A percentile compares a stretch with the other conserved stretches of the same genome.
These are phyloP conservation scores for Phytoseiulus persimilis DNA, from an alignment of 2,888 invertebrate species.

Conservation along the genomic window DNA sequence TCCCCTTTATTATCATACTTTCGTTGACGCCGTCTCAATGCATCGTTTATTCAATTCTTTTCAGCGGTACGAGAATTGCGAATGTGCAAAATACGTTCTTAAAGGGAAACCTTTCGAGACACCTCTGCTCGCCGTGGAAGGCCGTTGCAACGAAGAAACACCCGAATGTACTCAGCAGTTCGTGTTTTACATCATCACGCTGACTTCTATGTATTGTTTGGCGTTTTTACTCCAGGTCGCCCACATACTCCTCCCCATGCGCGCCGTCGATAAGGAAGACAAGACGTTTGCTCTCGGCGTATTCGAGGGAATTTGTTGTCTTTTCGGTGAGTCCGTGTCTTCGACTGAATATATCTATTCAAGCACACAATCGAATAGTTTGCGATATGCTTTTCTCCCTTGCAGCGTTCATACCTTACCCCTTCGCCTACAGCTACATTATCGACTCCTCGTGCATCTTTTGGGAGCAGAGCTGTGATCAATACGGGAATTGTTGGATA, in stretches of 20 bases:
- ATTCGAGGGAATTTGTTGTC: slow-evolving; percentile 25
- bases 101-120: slow-evolving; percentile 8
- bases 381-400: neutral
- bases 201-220: slow-evolving; percentile 27
- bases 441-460: slow-evolving; percentile 23
- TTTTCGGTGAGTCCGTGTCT: slow-evolving; percentile 12
- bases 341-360: too few relatives aligned
- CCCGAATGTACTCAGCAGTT: slow-evolving; percentile 28
- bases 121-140: neutral
- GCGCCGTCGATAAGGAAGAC: neutral
- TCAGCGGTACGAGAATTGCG: slow-evolving; percentile 32
- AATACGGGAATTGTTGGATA: slow-evolving; percentile 29
- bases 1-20: neutral
- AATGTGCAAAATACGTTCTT: slow-evolving; percentile 17
- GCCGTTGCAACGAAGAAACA: slow-evolving; percentile 29
- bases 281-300: slow-evolving; percentile 33
- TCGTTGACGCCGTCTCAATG: too few relatives aligned
- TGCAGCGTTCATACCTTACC: slow-evolving; percentile 26
- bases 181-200: slow-evolving; percentile 9
- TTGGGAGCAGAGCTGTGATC: slow-evolving; percentile 27
- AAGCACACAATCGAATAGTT: too few relatives aligned
- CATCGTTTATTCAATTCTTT: neutral
- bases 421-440: slow-evolving; percentile 24
- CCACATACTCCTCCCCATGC: slow-evolving; percentile 23
- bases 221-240: slow-evolving; percentile 26